A percentile compares a stretch with the other conserved stretches of the same genome.
phyloP scores from a whole-genome alignment of 2,797 vertebrate species.

The Tragopan temminckii region DNA sequence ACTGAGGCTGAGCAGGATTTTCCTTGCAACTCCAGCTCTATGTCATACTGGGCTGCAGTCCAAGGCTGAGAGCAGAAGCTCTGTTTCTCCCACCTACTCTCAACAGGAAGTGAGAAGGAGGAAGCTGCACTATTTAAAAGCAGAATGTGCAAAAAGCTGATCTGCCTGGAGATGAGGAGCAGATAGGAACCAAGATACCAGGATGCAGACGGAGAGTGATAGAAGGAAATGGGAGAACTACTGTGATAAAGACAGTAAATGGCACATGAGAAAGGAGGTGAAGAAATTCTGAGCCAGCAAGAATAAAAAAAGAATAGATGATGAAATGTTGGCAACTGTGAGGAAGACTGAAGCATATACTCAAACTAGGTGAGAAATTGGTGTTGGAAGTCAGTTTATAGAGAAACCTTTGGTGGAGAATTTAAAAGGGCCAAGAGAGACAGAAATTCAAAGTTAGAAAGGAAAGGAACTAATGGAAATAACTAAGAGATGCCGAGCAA shows the following conservation, averaged over 20 bases:
- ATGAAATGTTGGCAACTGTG: neutral
- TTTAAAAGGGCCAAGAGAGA: neutral
- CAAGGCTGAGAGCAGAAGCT: neutral
- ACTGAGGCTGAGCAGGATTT: slow-evolving; percentile 67
- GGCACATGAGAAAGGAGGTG: neutral
- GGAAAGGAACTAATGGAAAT: neutral
- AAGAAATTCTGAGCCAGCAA: neutral
- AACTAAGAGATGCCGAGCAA: neutral
- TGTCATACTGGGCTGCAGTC: slow-evolving; percentile 51
- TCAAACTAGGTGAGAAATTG: neutral
- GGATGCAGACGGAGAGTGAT: neutral
- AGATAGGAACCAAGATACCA: slow-evolving; percentile 32
- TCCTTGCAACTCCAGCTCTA: slow-evolving; percentile 53
- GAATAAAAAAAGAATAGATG: neutral
- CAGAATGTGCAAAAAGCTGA: slow-evolving; percentile 52
- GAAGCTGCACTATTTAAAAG: slow-evolving; percentile 69
- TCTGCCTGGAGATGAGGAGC: slow-evolving; percentile 52
- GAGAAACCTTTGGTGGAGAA: neutral
- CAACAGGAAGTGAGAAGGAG: slow-evolving; percentile 73
- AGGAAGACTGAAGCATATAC: neutral
- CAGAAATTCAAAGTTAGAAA: neutral
- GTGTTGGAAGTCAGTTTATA: neutral
- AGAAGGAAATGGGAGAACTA: neutral
- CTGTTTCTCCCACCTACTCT: slow-evolving; percentile 57
- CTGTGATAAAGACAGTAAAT: neutral